Conservation (phyloP, 2,113 vertebrate species). For the Rhipidura dahli region DNA sequence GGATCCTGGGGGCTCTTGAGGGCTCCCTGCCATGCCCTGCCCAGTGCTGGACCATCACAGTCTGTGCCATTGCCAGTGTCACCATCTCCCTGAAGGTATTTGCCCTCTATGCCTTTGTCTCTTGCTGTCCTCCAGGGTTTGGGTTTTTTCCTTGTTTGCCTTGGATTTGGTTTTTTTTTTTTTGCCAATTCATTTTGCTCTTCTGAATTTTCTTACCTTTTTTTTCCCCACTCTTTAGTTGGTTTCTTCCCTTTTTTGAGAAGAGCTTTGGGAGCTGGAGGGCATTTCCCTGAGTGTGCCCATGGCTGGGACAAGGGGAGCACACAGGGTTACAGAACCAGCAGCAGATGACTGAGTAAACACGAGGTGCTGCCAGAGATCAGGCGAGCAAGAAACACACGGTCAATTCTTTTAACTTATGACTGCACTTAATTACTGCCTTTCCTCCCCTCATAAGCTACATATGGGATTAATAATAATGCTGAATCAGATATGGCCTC, state of each 20-base stretch:
- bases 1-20: neutral
- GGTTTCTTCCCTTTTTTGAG: neutral
- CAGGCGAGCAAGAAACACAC: slow-evolving; percentile 1
- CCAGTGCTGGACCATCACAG: no score
- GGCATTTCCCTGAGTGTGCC: neutral
- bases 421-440: slow-evolving; percentile 25
- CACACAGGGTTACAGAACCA: neutral
- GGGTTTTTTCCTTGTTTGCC: neutral
- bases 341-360: neutral
- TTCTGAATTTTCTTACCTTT: neutral
- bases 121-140: neutral
- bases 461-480: slow-evolving; percentile 61
- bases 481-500: slow-evolving; percentile 6
- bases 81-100: fast-evolving
- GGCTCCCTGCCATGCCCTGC: neutral
- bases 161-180: neutral
- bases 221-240: fast-evolving
- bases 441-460: slow-evolving; percentile 29
- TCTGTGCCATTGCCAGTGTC: no score
- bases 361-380: neutral
- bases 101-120: fast-evolving
- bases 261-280: neutral
- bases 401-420: neutral
- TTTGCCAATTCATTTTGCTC: neutral
- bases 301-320: neutral